Evolutionary conservation across 1,140 invertebrate genomes (phyloP).

Genomic region (Diploscapter pachys): DNA sequence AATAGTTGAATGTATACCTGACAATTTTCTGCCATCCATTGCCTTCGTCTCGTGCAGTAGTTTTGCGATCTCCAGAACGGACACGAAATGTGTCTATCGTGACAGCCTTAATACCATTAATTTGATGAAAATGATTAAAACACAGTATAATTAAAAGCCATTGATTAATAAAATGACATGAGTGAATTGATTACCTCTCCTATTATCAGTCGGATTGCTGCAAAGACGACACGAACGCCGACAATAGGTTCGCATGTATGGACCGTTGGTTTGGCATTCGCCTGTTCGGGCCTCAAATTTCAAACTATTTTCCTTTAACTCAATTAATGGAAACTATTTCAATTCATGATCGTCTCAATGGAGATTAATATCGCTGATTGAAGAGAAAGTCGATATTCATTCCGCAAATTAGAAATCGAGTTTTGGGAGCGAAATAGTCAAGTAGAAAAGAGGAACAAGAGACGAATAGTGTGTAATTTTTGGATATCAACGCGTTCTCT

Average conservation of each 20-base stretch:
- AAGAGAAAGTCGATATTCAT: not conserved
- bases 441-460: not conserved
- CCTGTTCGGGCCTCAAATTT: not conserved
- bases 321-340: not conserved
- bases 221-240: conserved; percentile 35
- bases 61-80: conserved; percentile 36
- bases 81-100: conserved; percentile 37
- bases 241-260: conserved; percentile 41
- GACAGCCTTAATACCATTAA: conserved; percentile 29
- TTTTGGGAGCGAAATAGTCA: not conserved
- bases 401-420: too few relatives aligned
- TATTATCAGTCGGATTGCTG: conserved; percentile 23
- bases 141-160: not conserved
- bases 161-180: not conserved
- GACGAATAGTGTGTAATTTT: not conserved
- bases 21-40: conserved; percentile 44
- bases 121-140: not conserved
- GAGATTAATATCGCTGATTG: not conserved
- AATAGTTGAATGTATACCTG: conserved; percentile 2
- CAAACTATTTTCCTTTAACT: not conserved
- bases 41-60: conserved; percentile 36
- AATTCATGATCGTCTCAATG: not conserved
- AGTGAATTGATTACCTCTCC: conserved; percentile 6
- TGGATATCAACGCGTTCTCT: not conserved
- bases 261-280: conserved; percentile 29